Conservation (phyloP, 2,113 vertebrate genomes). For the Microtus pennsylvanicus region DNA sequence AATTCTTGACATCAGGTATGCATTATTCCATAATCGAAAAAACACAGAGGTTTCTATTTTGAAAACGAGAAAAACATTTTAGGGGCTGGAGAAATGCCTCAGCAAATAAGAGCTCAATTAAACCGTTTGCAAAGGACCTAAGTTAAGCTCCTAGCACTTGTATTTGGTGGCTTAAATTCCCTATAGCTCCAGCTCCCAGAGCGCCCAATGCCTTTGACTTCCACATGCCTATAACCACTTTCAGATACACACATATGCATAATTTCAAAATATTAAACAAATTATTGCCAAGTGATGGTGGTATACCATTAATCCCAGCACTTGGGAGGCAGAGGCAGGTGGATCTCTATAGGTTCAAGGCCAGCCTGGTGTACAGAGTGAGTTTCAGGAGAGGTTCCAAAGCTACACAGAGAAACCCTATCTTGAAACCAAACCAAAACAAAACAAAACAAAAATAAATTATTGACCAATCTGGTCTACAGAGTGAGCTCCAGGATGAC, state of each 20-base stretch:
- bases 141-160: neutral
- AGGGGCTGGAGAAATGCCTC: neutral
- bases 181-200: neutral
- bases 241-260: neutral
- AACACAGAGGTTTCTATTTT: neutral
- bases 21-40: constrained; percentile 26
- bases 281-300: neutral
- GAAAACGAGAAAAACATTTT: constrained; percentile 38
- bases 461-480: too few relatives aligned
- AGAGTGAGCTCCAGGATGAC: too few relatives aligned
- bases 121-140: neutral
- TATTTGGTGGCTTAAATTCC: neutral
- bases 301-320: too few relatives aligned
- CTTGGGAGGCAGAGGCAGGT: too few relatives aligned
- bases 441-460: too few relatives aligned
- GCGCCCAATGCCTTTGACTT: neutral
- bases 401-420: too few relatives aligned
- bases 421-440: too few relatives aligned
- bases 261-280: neutral
- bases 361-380: neutral
- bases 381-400: neutral
- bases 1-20: neutral
- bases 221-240: neutral
- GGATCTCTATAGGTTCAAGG: neutral
- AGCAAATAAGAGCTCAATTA: neutral